Evolutionary conservation across 2,113 vertebrate genomes (phyloP), one percentile per base, ranked within the genome.

Genomic region (Ageneiosus marmoratus): DNA sequence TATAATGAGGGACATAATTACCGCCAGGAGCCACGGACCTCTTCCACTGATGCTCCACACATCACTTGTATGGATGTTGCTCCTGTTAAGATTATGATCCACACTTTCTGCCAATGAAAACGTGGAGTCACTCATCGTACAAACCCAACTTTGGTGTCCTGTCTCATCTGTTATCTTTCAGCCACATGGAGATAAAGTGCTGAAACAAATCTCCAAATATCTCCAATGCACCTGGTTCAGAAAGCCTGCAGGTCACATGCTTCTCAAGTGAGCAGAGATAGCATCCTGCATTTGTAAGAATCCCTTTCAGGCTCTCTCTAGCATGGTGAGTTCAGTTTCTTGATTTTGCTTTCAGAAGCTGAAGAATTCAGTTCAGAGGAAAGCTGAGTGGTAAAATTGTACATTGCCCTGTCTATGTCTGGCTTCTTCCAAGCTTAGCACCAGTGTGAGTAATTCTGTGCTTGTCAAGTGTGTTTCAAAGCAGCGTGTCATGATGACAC

Each of bases 1-100:
- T 90, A 98, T 96, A 91, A 99, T 96, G 86, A 95, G 90, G 9
- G 94, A 96, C 86, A 99, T 92, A 86, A 95, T 95, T 5, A 94
- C 93, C 0, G 96, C 95, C 77, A 95, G 83, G 56, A 94, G 65
- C 94, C 94, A 94, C 3, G 94, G 92, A 89, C 97, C 98, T 48
- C 93, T 94, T 86, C 94, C 96, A 9, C 93, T 94, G 63, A 86
- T 87, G 0, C 92, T 92, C 93, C 93, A 94, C 46, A 86, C 77
- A 0, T 84, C 81, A 41, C 84, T 70, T 79, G 65, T 41, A 51
- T 88, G 77, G 55, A 77, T 86, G 87, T 88, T 92, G 88, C 88
- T 88, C 82, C 15, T 77, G 70, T 69, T 76, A 32, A 58, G 60
- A 46, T 67, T 78, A 27, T 11, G 72, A 62, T 86, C 84, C 32